A percentile compares a stretch with the other conserved stretches of the same genome.
These are phyloP conservation scores for Paralichthys olivaceus DNA, from an alignment of 2,113 vertebrate species.

Conservation along the genomic window DNA sequence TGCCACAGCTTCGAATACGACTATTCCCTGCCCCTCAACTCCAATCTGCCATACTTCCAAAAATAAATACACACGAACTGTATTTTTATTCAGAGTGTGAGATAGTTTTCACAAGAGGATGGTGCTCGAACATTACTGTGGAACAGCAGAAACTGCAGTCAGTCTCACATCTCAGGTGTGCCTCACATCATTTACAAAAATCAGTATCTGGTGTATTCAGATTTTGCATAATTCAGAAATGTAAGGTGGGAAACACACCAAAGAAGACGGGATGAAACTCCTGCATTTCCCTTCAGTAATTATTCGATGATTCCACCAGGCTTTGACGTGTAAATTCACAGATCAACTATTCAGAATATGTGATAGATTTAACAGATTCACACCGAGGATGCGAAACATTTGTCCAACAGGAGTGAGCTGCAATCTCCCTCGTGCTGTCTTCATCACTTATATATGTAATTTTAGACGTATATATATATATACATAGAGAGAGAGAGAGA, in stretches of 20 bases:
- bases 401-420: slow-evolving; percentile 6
- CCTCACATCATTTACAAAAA: not conserved
- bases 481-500: no score
- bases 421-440: not conserved
- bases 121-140: not conserved
- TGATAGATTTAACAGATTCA: slow-evolving; percentile 50
- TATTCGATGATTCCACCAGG: slow-evolving; percentile 2
- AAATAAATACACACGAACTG: not conserved
- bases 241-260: not conserved
- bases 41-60: not conserved
- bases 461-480: not conserved
- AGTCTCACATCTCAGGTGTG: not conserved
- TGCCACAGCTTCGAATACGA: not conserved
- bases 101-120: not conserved
- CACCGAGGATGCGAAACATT: slow-evolving; percentile 20
- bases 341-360: slow-evolving; percentile 13
- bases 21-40: not conserved
- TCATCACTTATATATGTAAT: not conserved
- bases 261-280: not conserved
- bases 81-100: not conserved
- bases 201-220: not conserved
- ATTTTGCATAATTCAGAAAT: slow-evolving; percentile 4
- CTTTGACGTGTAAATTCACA: slow-evolving; percentile 47
- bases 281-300: not conserved
- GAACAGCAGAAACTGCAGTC: not conserved